Percentiles rank a stretch among this genome's conserved stretches.
These are phyloP conservation scores for Psix sp. DNA, from an alignment of 1,140 invertebrate genomes.

Conservation along the genomic window DNA sequence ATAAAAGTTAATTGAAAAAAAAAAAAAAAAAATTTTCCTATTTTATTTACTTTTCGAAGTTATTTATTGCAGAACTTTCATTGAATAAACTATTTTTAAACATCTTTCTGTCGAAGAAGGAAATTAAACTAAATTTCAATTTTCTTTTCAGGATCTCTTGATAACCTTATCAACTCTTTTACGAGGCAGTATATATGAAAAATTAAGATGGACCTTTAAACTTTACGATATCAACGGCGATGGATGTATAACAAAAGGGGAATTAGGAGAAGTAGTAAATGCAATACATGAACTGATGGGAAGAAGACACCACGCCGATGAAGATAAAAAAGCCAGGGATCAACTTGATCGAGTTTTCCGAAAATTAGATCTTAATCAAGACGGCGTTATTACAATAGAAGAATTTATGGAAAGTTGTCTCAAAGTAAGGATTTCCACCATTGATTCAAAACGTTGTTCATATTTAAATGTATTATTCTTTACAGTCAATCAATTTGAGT, in stretches of 20 bases:
- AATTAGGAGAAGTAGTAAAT: slow-evolving; percentile 92
- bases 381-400: slow-evolving; percentile 96
- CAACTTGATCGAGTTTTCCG: slow-evolving; percentile 90
- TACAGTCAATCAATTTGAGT: neutral
- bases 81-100: too few relatives aligned
- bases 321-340: slow-evolving; percentile 88
- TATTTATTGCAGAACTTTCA: too few relatives aligned
- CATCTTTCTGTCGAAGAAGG: too few relatives aligned
- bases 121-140: slow-evolving; percentile 1
- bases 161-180: slow-evolving; percentile 92
- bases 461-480: neutral
- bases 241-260: slow-evolving; percentile 92
- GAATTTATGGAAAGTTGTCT: slow-evolving; percentile 97
- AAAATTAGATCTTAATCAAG: slow-evolving; percentile 95
- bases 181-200: slow-evolving; percentile 93
- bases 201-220: slow-evolving; percentile 95
- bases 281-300: slow-evolving; percentile 96
- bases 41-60: too few relatives aligned
- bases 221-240: slow-evolving; percentile 97
- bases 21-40: too few relatives aligned
- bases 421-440: slow-evolving; percentile 81
- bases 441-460: too few relatives aligned
- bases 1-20: too few relatives aligned
- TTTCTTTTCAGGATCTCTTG: slow-evolving; percentile 86
- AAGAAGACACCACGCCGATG: slow-evolving; percentile 82